Base-by-base conservation (phyloP, 1,140 invertebrate genomes). In the Spodoptera litura region DNA sequence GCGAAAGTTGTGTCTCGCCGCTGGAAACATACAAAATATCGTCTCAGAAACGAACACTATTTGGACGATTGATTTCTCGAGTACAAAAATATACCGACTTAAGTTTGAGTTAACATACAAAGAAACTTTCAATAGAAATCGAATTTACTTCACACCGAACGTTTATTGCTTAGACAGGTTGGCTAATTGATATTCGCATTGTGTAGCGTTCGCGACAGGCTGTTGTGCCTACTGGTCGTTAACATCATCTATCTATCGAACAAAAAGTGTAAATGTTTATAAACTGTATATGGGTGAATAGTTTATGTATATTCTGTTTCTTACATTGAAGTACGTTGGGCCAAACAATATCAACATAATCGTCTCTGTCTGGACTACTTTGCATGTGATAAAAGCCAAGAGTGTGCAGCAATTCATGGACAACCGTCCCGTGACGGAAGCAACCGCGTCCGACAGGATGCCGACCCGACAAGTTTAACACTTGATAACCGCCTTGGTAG, bases 361-460 rank as follows among this genome's bases (percentile, higher is more conserved):
- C 93, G 85, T 97, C 97, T 70, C 97, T 93, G 88, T 98, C 96
- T 1, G 95, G 90, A 5, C 96, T 94, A 83, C 96, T 96, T 88
- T 98, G 97, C 92, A 97, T 97, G 84, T 98, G 96, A 84, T 95
- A 96, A 84, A 97, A 97, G 0, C 97, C 97, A 12, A 97, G 88
- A 0, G 96, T 95, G 82, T 97, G 97, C 38, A 97, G 89, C 4
- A 97, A 88, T 88, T 97, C 97, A 79, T 97, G 97, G 4, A 97
- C 94, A n/a, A 97, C 94, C 0, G 95, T 95, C 4, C 95, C 95
- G 55, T 95, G 89, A 0, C 93, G 89, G 79, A 96, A 95, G 72
- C 96, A 96, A 0, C 94, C 95, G 0, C 88, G 83, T 3, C 94
- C 95, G 2, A 91, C 94, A 0, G 95, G 87, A 12, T 92, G 89